Evolutionary conservation across 2,888 invertebrate species (phyloP).

Genomic region (Auanema sp.): DNA sequence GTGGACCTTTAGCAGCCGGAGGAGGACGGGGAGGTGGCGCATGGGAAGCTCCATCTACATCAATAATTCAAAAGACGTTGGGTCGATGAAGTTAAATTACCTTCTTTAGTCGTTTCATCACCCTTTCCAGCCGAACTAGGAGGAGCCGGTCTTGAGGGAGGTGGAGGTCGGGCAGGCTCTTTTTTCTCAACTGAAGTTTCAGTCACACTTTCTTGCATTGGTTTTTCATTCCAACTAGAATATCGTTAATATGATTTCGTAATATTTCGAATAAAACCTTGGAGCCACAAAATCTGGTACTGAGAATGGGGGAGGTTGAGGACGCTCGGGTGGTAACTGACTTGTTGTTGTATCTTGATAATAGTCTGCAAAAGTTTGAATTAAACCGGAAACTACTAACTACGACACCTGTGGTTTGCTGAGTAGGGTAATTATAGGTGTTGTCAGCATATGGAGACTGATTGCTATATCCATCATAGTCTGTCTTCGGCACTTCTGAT

Average conservation of each 20-base stretch:
- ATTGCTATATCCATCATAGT: no score
- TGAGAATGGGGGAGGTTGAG: constrained; percentile 13
- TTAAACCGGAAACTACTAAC: no score
- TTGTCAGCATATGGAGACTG: no score
- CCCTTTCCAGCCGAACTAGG: constrained; percentile 20
- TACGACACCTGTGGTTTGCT: no score
- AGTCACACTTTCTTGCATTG: background rate
- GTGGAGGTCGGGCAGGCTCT: constrained; percentile 25
- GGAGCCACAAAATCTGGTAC: background rate
- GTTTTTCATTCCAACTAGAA: background rate
- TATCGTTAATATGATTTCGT: background rate
- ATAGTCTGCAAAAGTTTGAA: no score
- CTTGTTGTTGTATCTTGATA: no score
- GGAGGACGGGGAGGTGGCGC: constrained; percentile 36
- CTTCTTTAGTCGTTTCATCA: constrained; percentile 4
- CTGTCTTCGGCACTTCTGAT: no score
- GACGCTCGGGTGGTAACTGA: background rate
- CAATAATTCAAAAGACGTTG: background rate
- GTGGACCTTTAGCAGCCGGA: constrained; percentile 38
- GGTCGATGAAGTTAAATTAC: background rate
- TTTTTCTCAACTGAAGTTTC: no score
- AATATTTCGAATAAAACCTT: no score
- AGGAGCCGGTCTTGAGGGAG: constrained; percentile 38
- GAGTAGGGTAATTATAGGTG: no score
- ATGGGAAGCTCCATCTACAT: background rate